phyloP scores from a whole-genome alignment of 2,797 vertebrate genomes.

The Octomys mimax region DNA sequence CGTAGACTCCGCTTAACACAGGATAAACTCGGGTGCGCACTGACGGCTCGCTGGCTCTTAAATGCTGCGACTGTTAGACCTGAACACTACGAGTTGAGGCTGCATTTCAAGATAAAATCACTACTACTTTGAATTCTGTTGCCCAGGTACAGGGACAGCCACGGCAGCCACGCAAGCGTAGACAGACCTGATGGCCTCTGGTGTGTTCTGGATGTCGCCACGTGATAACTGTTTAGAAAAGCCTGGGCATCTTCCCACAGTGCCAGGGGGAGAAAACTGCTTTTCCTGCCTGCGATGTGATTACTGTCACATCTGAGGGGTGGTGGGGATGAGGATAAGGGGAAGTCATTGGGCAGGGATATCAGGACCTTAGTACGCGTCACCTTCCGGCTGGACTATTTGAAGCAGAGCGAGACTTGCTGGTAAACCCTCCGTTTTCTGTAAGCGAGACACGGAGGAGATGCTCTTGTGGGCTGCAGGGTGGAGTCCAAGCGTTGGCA shows the following conservation, averaged over 20 bases:
- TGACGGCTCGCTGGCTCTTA: not conserved
- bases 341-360: not conserved
- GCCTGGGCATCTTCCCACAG: not conserved
- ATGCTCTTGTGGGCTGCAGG: not conserved
- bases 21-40: not conserved
- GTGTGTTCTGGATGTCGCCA: too few relatives aligned
- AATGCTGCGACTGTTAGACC: not conserved
- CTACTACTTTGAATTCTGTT: not conserved
- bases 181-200: not conserved
- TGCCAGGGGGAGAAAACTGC: not conserved
- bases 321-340: not conserved
- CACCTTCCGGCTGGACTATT: not conserved
- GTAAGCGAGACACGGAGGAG: not conserved
- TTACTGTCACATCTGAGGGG: not conserved
- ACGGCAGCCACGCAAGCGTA: rapidly evolving
- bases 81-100: constrained; percentile 1
- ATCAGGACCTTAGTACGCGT: not conserved
- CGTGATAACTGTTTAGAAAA: not conserved
- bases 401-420: not conserved
- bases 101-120: not conserved
- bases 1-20: not conserved
- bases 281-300: not conserved
- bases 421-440: not conserved
- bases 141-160: not conserved
- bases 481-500: not conserved